A percentile compares a stretch with the other conserved stretches of the same genome.
Conservation (phyloP, 2,113 vertebrate species). For the Solea solea region DNA sequence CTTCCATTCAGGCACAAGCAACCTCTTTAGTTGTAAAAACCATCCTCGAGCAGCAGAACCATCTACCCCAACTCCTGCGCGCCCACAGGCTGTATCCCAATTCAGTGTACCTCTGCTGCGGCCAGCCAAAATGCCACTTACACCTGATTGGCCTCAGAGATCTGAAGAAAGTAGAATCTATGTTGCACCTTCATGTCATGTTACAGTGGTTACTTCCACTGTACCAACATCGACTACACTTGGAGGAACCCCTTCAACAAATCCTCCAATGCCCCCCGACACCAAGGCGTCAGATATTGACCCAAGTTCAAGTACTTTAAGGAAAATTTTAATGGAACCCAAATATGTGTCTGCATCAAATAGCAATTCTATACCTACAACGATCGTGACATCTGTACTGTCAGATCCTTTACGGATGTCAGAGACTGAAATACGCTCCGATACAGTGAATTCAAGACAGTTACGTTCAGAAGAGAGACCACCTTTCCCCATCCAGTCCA, state of each 20-base stretch:
- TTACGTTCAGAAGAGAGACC: conserved; percentile 84
- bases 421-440: conserved; percentile 76
- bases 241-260: conserved; percentile 69
- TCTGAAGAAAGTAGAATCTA: conserved; percentile 86
- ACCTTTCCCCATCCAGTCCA: conserved; percentile 63
- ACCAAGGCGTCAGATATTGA: conserved; percentile 95
- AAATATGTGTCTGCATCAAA: conserved; percentile 91
- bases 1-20: conserved; percentile 76
- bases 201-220: conserved; percentile 77
- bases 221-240: conserved; percentile 64
- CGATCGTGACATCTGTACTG: conserved; percentile 84
- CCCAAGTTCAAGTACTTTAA: conserved; percentile 92
- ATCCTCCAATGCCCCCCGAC: conserved; percentile 87
- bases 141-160: conserved; percentile 88
- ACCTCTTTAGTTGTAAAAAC: conserved; percentile 69
- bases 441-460: conserved; percentile 78
- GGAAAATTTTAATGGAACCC: conserved; percentile 98
- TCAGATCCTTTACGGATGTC: conserved; percentile 78
- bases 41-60: conserved; percentile 53
- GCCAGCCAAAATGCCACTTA: conserved; percentile 71
- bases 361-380: conserved; percentile 80
- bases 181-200: conserved; percentile 83
- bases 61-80: conserved; percentile 52
- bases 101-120: conserved; percentile 65
- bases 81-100: conserved; percentile 74